Evolutionary conservation across 2,888 invertebrate species (phyloP), one percentile per base, ranked within the genome.

Genomic region (Stratiomys singularior): DNA sequence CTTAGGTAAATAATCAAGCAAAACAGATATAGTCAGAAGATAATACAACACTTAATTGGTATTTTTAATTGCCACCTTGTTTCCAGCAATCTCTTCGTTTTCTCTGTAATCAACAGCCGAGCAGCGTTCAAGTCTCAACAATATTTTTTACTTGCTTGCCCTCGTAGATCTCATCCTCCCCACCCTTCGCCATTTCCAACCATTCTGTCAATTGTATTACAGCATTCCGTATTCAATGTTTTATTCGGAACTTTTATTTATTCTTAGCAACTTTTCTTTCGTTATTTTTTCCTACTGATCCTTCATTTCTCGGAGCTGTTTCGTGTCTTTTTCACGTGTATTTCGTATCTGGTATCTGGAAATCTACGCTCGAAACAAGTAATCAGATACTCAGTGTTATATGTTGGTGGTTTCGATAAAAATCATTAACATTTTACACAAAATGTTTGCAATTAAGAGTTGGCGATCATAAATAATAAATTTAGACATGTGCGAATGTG

Each of bases 61-160:
- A 69, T 69, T 46, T 69, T 69, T 69, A 69, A 69, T 69, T 69
- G 69, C 69, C 47, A 69, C 69, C 69, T 69, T 69, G 69, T 25
- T 60, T 18, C n/a, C 18, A 18, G 52, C 15, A 52, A 4, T 13
- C 7, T 13, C 18, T 13, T 52, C 15, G 52, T 52, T 18, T 52
- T 52, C 52, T 4, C 52, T 13, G 4, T 15, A 52, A 9, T 9
- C 37, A 37, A 37, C 9, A 37, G 52, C 18, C 13, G 44, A 44
- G 44, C 44, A 9, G 52, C n/a, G n/a, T 13, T 52, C 52, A 18
- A n/a, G 15, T 52, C 18, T 52, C 18, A n/a, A 18, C 52, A n/a
- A 15, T 15, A n/a, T 52, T 52, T 52, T 52, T 52, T 52, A 9
- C n/a, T 52, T 9, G 7, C 44, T 52, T 15, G 52, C 3, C 15